Evolutionary conservation across 2,888 invertebrate species (phyloP).

Genomic region (Anagyrus pseudococci): DNA sequence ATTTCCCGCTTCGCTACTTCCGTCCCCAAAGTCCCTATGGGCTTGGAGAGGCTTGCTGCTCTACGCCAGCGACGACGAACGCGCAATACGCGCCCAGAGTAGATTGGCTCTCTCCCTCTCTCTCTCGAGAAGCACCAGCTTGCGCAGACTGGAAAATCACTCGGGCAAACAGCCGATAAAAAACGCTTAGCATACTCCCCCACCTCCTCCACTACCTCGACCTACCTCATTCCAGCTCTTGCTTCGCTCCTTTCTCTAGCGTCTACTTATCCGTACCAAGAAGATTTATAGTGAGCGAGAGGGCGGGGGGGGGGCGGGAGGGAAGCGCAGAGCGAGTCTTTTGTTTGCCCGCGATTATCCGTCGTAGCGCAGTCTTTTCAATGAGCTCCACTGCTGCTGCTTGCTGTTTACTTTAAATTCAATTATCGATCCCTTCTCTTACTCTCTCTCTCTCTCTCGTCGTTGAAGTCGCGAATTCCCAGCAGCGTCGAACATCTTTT

Average conservation of each 20-base stretch:
- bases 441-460: too few relatives aligned
- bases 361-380: too few relatives aligned
- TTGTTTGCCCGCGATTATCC: too few relatives aligned
- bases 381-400: too few relatives aligned
- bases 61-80: neutral
- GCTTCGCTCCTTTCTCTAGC: neutral
- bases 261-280: neutral
- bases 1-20: conserved; percentile 32
- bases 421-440: too few relatives aligned
- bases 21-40: conserved; percentile 4
- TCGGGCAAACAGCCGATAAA: conserved; percentile 17
- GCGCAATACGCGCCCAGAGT: conserved; percentile 13
- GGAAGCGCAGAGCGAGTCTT: too few relatives aligned
- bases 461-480: too few relatives aligned
- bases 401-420: too few relatives aligned
- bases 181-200: conserved; percentile 20
- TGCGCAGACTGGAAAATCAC: conserved; percentile 12
- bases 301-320: too few relatives aligned
- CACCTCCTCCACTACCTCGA: neutral
- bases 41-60: neutral
- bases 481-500: too few relatives aligned
- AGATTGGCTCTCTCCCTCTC: conserved; percentile 18
- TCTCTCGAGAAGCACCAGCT: neutral
- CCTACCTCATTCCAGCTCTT: neutral
- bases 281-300: neutral